Evolutionary conservation across 2,888 invertebrate species (phyloP).

Genomic region (Eustalomyia histrio): DNA sequence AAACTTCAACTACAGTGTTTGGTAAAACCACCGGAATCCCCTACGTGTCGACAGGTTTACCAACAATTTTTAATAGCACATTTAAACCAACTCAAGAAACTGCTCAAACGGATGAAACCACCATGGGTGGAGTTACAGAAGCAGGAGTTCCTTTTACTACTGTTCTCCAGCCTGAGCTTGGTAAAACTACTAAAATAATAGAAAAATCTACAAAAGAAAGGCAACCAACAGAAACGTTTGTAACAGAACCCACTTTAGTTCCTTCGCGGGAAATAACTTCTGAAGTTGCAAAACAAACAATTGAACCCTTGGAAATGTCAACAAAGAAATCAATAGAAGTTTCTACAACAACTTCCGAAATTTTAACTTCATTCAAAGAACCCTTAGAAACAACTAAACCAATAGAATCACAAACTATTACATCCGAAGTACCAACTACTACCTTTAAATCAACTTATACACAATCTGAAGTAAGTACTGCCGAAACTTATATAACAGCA

Average conservation of each 20-base stretch:
- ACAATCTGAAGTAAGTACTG: not conserved
- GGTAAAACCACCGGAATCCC: slow-evolving; percentile 55
- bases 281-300: not conserved
- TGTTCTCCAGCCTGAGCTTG: not conserved
- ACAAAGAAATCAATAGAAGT: slow-evolving; percentile 5
- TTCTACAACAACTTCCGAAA: not conserved
- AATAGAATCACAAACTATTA: not conserved
- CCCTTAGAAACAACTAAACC: not conserved
- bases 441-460: too few species aligned
- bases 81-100: not conserved
- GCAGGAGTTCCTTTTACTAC: not conserved
- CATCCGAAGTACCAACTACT: too few species aligned
- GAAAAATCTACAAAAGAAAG: too few species aligned
- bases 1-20: slow-evolving; percentile 38
- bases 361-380: too few species aligned
- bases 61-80: slow-evolving; percentile 19
- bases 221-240: not conserved
- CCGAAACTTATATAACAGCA: not conserved
- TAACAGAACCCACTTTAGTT: not conserved
- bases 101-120: not conserved
- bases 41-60: slow-evolving; percentile 42
- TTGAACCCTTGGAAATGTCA: slow-evolving; percentile 24
- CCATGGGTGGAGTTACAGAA: not conserved
- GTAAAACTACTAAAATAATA: not conserved
- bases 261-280: slow-evolving; percentile 23